phyloP scores from a whole-genome alignment of 2,113 vertebrate genomes.

The Thryonomys swinderianus region DNA sequence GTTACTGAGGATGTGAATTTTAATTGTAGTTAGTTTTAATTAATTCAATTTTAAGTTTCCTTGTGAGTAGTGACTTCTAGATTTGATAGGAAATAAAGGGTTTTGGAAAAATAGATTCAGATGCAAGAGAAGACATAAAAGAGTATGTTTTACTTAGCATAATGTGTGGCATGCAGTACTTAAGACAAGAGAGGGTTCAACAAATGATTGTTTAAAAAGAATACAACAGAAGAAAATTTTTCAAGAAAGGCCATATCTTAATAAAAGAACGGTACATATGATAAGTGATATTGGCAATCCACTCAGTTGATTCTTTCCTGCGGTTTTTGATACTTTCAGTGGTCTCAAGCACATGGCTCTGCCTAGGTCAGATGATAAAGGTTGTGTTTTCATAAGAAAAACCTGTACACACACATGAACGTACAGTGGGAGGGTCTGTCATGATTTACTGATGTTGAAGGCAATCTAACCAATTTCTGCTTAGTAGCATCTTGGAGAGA shows the following conservation, averaged over 20 bases:
- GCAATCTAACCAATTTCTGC: neutral
- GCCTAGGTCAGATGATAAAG: neutral
- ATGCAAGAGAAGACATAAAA: neutral
- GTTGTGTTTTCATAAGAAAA: neutral
- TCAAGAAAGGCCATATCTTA: neutral
- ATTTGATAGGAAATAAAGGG: neutral
- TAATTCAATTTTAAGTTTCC: neutral
- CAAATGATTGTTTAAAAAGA: neutral
- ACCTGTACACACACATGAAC: neutral
- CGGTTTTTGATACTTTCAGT: neutral
- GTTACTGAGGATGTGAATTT: neutral
- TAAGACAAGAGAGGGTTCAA: neutral
- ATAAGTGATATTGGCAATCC: neutral
- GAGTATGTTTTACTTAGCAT: neutral
- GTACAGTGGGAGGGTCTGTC: neutral
- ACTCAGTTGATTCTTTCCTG: neutral
- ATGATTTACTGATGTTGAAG: neutral
- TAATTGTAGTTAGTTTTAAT: conserved; percentile 28
- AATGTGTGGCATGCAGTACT: neutral
- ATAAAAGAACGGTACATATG: neutral
- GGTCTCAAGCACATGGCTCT: neutral
- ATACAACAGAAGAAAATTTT: neutral
- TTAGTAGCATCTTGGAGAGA: neutral
- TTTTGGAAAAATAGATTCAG: neutral
- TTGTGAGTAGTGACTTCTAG: neutral